A percentile compares a stretch with the other conserved stretches of the same genome.
phyloP scores from a whole-genome alignment of 2,113 vertebrate genomes.

The Bos javanicus region DNA sequence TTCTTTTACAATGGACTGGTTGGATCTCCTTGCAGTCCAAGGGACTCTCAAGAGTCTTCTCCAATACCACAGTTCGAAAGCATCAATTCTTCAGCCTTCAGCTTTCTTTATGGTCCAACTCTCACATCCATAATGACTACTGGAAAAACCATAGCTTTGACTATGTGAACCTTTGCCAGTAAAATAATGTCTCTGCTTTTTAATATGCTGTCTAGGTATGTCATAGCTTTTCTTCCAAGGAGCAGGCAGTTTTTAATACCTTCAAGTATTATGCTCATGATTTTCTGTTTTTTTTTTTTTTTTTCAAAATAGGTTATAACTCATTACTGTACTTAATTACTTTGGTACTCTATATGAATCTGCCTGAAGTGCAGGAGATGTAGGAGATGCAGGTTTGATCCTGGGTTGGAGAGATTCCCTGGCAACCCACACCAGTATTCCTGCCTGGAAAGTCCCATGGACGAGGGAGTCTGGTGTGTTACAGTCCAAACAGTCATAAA shows the following conservation, averaged over 20 bases:
- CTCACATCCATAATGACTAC: background rate
- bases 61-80: background rate
- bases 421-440: background rate
- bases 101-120: background rate
- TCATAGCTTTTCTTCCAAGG: background rate
- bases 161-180: background rate
- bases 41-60: background rate
- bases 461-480: background rate
- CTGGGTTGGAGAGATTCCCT: background rate
- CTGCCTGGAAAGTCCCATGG: background rate
- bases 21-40: background rate
- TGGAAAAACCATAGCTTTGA: background rate
- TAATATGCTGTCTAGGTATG: background rate
- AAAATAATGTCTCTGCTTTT: background rate
- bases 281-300: background rate
- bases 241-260: background rate
- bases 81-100: accelerated
- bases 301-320: background rate
- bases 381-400: background rate
- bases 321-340: background rate
- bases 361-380: background rate
- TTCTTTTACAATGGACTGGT: background rate
- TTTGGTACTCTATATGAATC: background rate
- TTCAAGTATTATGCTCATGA: background rate
- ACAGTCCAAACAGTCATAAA: background rate